These are phyloP conservation scores for Leptura quadrifasciata DNA, from an alignment of 2,888 invertebrate species.

Conservation along the genomic window DNA sequence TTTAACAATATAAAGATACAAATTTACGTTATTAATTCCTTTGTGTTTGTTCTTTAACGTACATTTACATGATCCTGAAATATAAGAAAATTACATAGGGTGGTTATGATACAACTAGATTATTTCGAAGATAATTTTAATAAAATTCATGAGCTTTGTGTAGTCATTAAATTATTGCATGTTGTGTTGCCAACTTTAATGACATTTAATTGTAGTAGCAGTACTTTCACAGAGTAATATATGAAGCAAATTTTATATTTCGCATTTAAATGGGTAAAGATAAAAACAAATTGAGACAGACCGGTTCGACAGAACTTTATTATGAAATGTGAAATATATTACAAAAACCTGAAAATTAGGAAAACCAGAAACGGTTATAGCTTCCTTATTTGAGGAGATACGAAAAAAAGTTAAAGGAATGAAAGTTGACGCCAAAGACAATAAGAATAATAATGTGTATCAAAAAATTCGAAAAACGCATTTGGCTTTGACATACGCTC, in stretches of 20 bases:
- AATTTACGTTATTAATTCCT: conserved; percentile 52
- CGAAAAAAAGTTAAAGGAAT: too few species aligned
- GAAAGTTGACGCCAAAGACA: too few species aligned
- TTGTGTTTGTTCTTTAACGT: conserved; percentile 56
- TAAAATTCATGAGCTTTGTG: conserved; percentile 65
- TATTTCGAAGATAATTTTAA: conserved; percentile 61
- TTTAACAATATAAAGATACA: conserved; percentile 55
- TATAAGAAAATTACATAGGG: conserved; percentile 58
- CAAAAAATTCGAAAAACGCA: too few species aligned
- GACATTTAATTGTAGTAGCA: conserved; percentile 53
- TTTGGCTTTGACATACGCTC: too few species aligned
- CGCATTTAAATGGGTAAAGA: too few species aligned
- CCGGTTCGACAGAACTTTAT: too few species aligned
- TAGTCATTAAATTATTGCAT: conserved; percentile 68
- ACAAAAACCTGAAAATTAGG: too few species aligned
- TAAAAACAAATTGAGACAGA: too few species aligned
- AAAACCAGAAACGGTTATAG: too few species aligned
- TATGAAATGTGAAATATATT: too few species aligned
- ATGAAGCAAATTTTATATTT: not conserved
- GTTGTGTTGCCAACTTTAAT: conserved; percentile 66
- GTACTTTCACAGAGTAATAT: not conserved
- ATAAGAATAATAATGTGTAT: too few species aligned
- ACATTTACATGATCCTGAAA: conserved; percentile 53
- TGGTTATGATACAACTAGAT: conserved; percentile 55
- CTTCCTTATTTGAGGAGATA: too few species aligned